Evolutionary conservation across 2,797 vertebrate species (phyloP).

Genomic region (Hypotaenidia okinawae): DNA sequence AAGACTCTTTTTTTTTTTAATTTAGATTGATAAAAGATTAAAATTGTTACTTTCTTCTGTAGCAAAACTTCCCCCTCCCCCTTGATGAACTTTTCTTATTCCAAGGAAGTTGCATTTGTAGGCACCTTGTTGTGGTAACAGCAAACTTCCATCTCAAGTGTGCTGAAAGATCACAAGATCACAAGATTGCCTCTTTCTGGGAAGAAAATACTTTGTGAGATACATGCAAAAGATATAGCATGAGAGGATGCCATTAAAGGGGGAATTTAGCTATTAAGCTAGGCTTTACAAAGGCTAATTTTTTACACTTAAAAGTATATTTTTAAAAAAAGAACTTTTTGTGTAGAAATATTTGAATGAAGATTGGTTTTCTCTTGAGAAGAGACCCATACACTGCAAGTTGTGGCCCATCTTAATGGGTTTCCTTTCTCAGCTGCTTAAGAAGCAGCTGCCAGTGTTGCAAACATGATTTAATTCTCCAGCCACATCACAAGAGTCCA

Average conservation of each 20-base stretch:
- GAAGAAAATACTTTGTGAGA: not conserved
- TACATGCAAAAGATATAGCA: not conserved
- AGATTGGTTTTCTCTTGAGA: not conserved
- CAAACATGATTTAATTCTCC: slow-evolving; percentile 39
- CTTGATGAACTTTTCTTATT: not conserved
- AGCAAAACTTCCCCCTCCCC: not conserved
- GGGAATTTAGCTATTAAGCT: not conserved
- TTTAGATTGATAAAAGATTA: not conserved
- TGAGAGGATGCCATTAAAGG: not conserved
- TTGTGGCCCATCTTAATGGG: not conserved
- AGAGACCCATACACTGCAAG: not conserved
- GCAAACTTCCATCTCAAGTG: not conserved
- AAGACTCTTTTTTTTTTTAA: not conserved
- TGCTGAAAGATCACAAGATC: not conserved
- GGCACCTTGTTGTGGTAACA: not conserved
- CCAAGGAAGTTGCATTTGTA: not conserved
- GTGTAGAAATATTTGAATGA: not conserved
- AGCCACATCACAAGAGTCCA: slow-evolving; percentile 65
- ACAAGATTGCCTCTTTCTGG: not conserved
- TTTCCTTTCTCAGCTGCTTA: slow-evolving; percentile 29
- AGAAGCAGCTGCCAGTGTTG: slow-evolving; percentile 45
- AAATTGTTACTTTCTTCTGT: not conserved
- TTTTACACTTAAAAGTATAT: not conserved
- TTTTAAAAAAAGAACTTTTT: not conserved
- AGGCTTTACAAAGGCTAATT: not conserved